Evolutionary conservation across 2,113 vertebrate species (phyloP), one percentile per base, ranked within the genome.

Genomic region (Pollimyrus isidori): DNA sequence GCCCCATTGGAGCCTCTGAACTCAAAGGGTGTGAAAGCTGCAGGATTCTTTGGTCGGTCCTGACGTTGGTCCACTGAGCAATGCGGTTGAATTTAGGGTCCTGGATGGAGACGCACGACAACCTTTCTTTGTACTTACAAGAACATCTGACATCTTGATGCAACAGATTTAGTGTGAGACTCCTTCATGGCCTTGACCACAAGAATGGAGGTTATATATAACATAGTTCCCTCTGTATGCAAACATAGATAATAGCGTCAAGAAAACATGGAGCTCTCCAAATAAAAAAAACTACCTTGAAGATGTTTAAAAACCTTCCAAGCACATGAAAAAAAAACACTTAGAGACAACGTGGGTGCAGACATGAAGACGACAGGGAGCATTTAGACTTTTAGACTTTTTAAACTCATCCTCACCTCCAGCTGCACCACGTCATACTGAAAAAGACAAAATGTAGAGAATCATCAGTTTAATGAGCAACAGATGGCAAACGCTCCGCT

Each of bases 61-160:
- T 93, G 88, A 90, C 2, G 2, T 92, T 94, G 3, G 92, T 69
- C 95, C 95, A 96, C 91, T 96, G 95, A 88, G 91, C 93, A 85
- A 96, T 94, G 53, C 92, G 91, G 92, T 94, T 95, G 0, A 0
- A 0, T 0, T 73, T 2, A 42, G 39, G 2, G 91, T 95, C 94
- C 95, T 96, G 88, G 90, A 56, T 86, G 52, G 11, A 42, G 89
- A 86, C 1, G 4, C 0, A 52, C 17, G 2, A 52, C 49, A 35
- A 52, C 73, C 73, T 80, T 80, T 80, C 30, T 80, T 80, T 80
- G 15, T 80, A 80, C 30, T 80, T 21, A 7, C 73, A 80, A 42
- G 35, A 80, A 80, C 39, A 69, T 80, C 11, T 80, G 73, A 80
- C 35, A 42, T 80, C 35, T 35, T 80, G 35, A 42, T 42, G 30